These are phyloP conservation scores for Phoebastria nigripes DNA, from an alignment of 2,797 vertebrate genomes.

Conservation along the genomic window DNA sequence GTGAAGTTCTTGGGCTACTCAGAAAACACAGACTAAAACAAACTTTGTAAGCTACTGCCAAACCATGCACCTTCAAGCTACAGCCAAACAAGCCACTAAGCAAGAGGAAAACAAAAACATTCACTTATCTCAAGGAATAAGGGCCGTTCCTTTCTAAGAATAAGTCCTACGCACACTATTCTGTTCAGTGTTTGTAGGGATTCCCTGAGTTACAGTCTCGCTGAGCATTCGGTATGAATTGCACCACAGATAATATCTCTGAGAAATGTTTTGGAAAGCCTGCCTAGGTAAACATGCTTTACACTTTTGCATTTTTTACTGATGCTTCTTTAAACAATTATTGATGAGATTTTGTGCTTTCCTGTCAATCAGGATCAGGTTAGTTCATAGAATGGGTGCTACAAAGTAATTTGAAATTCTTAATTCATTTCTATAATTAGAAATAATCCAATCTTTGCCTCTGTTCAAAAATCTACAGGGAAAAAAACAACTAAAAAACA, in stretches of 20 bases:
- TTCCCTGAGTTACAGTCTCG: neutral
- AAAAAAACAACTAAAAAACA: fast-evolving
- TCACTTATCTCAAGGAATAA: neutral
- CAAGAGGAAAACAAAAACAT: neutral
- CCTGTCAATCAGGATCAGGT: neutral
- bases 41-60: neutral
- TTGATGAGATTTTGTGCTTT: neutral
- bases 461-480: neutral
- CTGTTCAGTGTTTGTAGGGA: neutral
- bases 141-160: neutral
- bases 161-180: neutral
- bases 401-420: neutral
- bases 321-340: neutral
- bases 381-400: neutral
- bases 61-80: neutral
- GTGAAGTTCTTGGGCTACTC: neutral
- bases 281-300: neutral
- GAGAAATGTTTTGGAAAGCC: neutral
- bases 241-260: neutral
- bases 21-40: neutral
- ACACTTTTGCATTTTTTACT: neutral
- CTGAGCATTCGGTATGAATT: neutral
- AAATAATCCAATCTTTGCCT: neutral
- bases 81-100: neutral
- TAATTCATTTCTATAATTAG: neutral